Evolutionary conservation across 2,888 invertebrate genomes (phyloP).

Genomic region (Tiphia femorata): DNA sequence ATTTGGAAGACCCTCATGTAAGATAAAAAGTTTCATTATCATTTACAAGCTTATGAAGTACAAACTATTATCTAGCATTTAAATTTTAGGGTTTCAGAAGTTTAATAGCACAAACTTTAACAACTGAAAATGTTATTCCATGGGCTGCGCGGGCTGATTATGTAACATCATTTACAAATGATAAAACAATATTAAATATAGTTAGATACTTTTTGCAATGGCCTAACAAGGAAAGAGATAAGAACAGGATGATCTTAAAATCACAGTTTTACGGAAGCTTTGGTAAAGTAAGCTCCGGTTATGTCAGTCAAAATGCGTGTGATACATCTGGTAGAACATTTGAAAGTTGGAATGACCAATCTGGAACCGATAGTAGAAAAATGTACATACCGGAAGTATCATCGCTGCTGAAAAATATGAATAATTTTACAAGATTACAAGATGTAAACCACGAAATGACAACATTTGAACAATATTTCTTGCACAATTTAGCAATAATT

Average conservation of each 20-base stretch:
- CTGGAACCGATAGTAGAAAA: constrained; percentile 42
- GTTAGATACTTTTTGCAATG: constrained; percentile 76
- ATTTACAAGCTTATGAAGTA: too few species aligned
- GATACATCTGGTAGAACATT: constrained; percentile 42
- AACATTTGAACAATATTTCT: constrained; percentile 53
- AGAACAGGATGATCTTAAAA: constrained; percentile 32
- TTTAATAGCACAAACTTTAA: constrained; percentile 83
- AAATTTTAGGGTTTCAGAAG: constrained; percentile 77
- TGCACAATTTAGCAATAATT: constrained; percentile 67
- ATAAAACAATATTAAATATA: constrained; percentile 79
- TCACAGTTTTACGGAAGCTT: constrained; percentile 31
- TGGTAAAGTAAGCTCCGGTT: constrained; percentile 39
- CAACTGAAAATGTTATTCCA: constrained; percentile 78
- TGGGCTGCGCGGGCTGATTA: constrained; percentile 78
- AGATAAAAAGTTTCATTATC: too few species aligned
- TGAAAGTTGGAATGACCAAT: constrained; percentile 34
- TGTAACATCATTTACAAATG: constrained; percentile 82
- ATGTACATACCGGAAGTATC: constrained; percentile 56
- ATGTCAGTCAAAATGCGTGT: constrained; percentile 37
- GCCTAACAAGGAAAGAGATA: constrained; percentile 36
- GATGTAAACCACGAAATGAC: constrained; percentile 34
- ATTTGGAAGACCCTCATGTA: constrained; percentile 83
- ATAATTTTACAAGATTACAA: constrained; percentile 4
- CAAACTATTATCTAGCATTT: neutral
- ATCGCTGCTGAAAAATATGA: constrained; percentile 15